Conservation (phyloP, 2,113 vertebrate genomes). For the Phocoena sinus region DNA sequence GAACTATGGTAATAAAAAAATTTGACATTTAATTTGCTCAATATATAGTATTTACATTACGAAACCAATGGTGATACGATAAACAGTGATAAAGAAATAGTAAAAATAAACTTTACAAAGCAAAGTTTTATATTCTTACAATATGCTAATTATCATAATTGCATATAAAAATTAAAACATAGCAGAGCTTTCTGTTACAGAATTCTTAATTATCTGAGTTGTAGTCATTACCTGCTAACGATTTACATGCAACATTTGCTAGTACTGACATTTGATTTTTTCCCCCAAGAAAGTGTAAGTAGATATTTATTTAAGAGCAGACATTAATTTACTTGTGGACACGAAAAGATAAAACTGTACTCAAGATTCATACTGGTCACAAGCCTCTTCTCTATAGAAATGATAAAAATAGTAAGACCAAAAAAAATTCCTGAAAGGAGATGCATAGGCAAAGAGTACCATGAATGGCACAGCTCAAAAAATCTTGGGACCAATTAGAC, state of each 20-base stretch:
- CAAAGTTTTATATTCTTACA: constrained; percentile 69
- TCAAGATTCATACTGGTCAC: constrained; percentile 77
- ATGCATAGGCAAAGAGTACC: constrained; percentile 70
- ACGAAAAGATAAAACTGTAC: constrained; percentile 69
- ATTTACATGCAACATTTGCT: constrained; percentile 82
- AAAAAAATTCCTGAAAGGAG: constrained; percentile 63
- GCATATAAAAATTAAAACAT: constrained; percentile 80
- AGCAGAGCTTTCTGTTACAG: constrained; percentile 78
- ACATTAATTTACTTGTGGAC: constrained; percentile 72
- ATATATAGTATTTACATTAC: constrained; percentile 84
- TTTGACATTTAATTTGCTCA: constrained; percentile 77
- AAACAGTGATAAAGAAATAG: constrained; percentile 81
- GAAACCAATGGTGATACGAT: constrained; percentile 76
- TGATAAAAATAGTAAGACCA: constrained; percentile 39
- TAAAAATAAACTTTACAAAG: constrained; percentile 79
- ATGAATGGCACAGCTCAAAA: constrained; percentile 57
- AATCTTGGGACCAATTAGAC: constrained; percentile 30
- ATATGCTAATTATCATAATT: constrained; percentile 81
- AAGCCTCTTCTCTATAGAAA: constrained; percentile 70
- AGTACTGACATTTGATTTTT: constrained; percentile 71
- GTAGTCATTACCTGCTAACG: constrained; percentile 76
- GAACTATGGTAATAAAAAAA: constrained; percentile 72
- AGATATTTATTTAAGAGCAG: constrained; percentile 74
- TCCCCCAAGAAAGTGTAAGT: constrained; percentile 59
- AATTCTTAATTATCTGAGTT: constrained; percentile 77